phyloP scores from a whole-genome alignment of 2,888 invertebrate genomes.

The Parascotia fuliginaria region DNA sequence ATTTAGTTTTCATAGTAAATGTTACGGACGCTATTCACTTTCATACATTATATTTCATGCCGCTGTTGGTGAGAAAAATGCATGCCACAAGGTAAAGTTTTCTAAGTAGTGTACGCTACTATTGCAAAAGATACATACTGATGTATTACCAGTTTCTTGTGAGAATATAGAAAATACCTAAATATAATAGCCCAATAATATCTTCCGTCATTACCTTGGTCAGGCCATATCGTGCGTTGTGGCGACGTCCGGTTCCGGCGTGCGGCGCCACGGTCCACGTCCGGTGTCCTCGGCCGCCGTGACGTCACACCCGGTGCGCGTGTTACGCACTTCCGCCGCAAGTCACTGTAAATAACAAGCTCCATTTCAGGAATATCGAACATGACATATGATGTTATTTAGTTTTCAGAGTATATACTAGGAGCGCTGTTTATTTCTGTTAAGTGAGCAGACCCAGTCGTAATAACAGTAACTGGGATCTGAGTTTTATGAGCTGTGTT shows the following conservation, averaged over 20 bases:
- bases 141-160: neutral
- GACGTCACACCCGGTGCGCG: slow-evolving; percentile 73
- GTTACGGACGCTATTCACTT: too few relatives aligned
- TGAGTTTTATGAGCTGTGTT: too few relatives aligned
- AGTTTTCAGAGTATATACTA: too few relatives aligned
- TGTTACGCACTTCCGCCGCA: slow-evolving; percentile 76
- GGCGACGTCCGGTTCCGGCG: slow-evolving; percentile 76
- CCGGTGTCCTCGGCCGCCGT: slow-evolving; percentile 70
- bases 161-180: slow-evolving; percentile 10
- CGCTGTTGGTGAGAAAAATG: too few relatives aligned
- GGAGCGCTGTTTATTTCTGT: too few relatives aligned
- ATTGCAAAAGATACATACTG: too few relatives aligned
- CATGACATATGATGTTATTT: neutral
- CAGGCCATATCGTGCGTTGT: slow-evolving; percentile 69
- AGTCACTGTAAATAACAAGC: slow-evolving; percentile 48
- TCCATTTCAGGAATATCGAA: slow-evolving; percentile 30
- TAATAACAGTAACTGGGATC: too few relatives aligned
- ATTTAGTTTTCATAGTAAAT: too few relatives aligned
- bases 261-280: slow-evolving; percentile 71
- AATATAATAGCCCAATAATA: slow-evolving; percentile 39
- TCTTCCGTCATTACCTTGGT: slow-evolving; percentile 70
- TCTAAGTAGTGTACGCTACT: too few relatives aligned
- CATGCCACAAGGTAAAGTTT: too few relatives aligned
- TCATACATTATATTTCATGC: too few relatives aligned
- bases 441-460: too few relatives aligned